Base-by-base conservation (phyloP, 37 sponge, comb jelly and placozoan species). In the Agelas oroides region DNA sequence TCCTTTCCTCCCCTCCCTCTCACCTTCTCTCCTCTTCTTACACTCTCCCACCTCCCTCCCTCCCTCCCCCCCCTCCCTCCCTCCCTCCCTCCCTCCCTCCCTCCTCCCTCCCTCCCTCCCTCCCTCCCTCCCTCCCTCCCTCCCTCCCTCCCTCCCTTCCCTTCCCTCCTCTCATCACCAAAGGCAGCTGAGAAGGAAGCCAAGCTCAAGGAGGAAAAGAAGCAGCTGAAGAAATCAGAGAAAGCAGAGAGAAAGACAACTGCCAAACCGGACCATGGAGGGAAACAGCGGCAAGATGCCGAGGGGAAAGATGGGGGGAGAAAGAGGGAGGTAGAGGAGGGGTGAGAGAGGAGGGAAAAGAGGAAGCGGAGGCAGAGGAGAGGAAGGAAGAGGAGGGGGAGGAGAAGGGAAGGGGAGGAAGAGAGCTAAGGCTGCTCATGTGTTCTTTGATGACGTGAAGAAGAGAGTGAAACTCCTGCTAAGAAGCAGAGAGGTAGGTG, bases 111-210 rank as follows among this genome's bases (percentile, higher is more conserved):
- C 3, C 38, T 38, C 3, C 72, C 72, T 41, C 8, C 46, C 46
- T 46, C 1, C 41, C 40, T 25, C 21, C 72, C 19, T 41, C 41
- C 20, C 21, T 36, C 1, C 38, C 39, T 23, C 46, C 46, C 8
- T 8, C 46, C 46, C 46, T 46, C 8, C 46, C 46, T 8, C 46
- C 8, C 8, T 3, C 46, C 46, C 46, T 8, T 8, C 8, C 46
- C 46, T 8, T 46, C 46, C 46, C 8, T 8, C 8, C 8, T 8
- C 46, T 8, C 8, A 3, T 8, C 46, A 12, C 6, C 46, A 12
- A 3, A 81, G 88, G 88, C 76, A 27, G 88, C 80, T 40, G 76
- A 81, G 59, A 81, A 81, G 57, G 81, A 87, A 32, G 76, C 76
- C 2, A 38, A 65, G 37, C 59, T 73, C 20, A 80, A 75, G 75